Conservation (phyloP, 2,888 invertebrate species). For the Apodemia hepburni region DNA sequence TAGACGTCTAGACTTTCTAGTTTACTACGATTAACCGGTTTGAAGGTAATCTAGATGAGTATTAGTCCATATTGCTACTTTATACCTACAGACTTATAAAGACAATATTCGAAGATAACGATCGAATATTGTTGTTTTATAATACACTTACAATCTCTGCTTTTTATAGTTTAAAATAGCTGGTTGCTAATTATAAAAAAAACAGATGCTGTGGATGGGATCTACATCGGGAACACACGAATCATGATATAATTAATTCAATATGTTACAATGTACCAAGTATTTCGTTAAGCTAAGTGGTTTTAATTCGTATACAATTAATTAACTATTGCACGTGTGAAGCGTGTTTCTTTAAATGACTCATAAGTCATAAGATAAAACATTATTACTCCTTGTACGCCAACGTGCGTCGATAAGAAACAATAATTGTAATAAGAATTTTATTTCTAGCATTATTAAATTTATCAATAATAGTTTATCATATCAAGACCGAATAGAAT, state of each 20-base stretch:
- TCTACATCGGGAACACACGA: not conserved
- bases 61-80: too few species aligned
- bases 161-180: too few species aligned
- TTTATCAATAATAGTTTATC: not conserved
- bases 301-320: not conserved
- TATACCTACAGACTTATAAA: too few species aligned
- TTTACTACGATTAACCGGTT: too few species aligned
- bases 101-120: too few species aligned
- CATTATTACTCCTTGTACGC: not conserved
- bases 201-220: not conserved
- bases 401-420: not conserved
- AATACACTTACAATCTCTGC: too few species aligned
- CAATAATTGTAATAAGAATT: not conserved
- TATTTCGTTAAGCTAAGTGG: not conserved
- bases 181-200: not conserved
- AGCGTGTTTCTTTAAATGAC: not conserved
- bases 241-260: not conserved
- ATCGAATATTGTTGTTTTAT: too few species aligned
- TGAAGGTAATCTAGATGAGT: too few species aligned
- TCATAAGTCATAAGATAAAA: conserved; percentile 3
- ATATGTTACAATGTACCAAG: not conserved
- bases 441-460: not conserved
- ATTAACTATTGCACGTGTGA: not conserved
- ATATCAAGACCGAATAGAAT: too few species aligned
- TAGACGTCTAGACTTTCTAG: too few species aligned